Percentiles rank a stretch among this genome's conserved stretches.
Conservation (phyloP, 2,113 vertebrate genomes). For the Pteruthius melanotis region DNA sequence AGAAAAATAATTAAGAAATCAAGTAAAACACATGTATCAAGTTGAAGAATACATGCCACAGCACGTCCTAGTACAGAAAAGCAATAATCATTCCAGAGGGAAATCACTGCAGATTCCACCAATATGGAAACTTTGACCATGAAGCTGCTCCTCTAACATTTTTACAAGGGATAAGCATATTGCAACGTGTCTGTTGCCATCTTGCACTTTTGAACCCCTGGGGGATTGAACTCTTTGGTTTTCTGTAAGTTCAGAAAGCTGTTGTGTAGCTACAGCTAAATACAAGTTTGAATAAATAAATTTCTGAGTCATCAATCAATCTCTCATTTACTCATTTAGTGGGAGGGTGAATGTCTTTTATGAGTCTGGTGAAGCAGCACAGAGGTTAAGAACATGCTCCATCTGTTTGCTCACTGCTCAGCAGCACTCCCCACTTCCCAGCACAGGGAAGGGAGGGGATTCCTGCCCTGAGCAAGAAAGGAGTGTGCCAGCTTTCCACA, state of each 20-base stretch:
- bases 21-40: neutral
- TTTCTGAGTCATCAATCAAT: constrained; percentile 41
- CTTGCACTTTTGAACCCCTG: neutral
- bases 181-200: neutral
- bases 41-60: neutral
- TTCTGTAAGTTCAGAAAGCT: neutral
- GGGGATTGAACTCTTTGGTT: neutral
- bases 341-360: neutral
- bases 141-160: neutral
- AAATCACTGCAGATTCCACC: neutral
- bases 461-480: neutral
- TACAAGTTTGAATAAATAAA: neutral
- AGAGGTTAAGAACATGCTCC: neutral
- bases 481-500: neutral
- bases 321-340: constrained; percentile 31
- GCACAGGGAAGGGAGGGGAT: neutral
- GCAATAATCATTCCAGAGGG: neutral
- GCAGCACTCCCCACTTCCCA: neutral
- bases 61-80: neutral
- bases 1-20: neutral
- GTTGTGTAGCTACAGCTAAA: neutral
- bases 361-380: neutral
- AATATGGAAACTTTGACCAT: neutral
- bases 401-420: neutral
- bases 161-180: neutral